Conservation (phyloP, 2,113 vertebrate genomes). For the Uropsilus gracilis region DNA sequence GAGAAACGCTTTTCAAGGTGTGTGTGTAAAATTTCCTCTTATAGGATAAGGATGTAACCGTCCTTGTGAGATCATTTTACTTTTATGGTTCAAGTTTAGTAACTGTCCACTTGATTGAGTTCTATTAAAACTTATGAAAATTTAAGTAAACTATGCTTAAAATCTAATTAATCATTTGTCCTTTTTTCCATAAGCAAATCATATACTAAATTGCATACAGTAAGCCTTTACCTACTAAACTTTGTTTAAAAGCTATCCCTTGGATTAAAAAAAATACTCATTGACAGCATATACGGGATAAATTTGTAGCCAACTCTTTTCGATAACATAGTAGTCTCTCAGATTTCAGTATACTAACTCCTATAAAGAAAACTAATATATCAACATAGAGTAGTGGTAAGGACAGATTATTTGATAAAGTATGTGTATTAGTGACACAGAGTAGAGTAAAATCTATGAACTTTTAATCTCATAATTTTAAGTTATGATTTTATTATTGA, state of each 20-base stretch:
- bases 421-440: not conserved
- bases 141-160: not conserved
- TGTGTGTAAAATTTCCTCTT: not conserved
- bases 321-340: too few relatives aligned
- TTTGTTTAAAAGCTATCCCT: not conserved
- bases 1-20: not conserved
- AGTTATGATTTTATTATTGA: not conserved
- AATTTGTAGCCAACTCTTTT: too few relatives aligned
- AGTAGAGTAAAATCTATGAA: not conserved
- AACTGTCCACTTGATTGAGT: not conserved
- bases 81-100: not conserved
- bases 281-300: not conserved
- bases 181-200: not conserved
- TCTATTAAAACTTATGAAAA: not conserved
- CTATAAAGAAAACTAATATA: not conserved
- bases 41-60: not conserved
- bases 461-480: not conserved
- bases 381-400: not conserved
- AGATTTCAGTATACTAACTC: too few relatives aligned
- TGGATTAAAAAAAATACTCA: not conserved
- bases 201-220: not conserved
- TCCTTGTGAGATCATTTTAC: not conserved
- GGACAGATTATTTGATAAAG: not conserved
- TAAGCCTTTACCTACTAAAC: not conserved
- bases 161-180: not conserved